Evolutionary conservation across 2,113 vertebrate genomes (phyloP), one percentile per base, ranked within the genome.

Genomic region (Tychaedon coryphoeus): DNA sequence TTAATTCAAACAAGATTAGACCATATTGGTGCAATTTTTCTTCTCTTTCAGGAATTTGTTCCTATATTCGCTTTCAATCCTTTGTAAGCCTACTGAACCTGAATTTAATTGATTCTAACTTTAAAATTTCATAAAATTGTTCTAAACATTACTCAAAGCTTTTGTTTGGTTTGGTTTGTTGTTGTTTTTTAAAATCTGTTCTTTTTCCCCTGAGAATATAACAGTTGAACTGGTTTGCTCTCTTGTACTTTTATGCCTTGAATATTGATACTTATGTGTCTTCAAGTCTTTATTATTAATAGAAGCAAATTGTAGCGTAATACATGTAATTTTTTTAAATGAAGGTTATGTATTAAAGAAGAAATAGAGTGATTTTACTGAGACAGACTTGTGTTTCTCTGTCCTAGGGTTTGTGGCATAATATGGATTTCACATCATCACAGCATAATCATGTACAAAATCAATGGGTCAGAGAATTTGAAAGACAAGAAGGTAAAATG

Each of bases 401-500:
- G 8, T 70, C 53, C 36, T 69, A 93, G 93, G 66, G 74, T 94
- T 75, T 85, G 67, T 76, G 67, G 16, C 36, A 77, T 67, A 95
- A 73, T 77, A 97, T 97, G 92, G 97, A 97, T 81, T 87, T 96
- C 90, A 73, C 71, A 64, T 64, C 85, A 42, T 81, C 89, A 56
- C 45, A 94, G 18, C 40, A 51, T 74, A 85, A 54, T 50, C 31
- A 62, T 64, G 50, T 86, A 73, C 67, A 78, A 76, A 79, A 90
- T 66, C 60, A 57, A 29, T 45, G 43, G 50, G 54, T 86, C n/a
- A 76, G 36, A 93, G 88, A 97, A 34, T 8, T 67, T 70, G 81
- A 91, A 86, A 72, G 42, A 84, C 62, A 89, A 85, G 93, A 94
- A 95, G 98, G 98, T 98, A 98, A 97, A 93, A 86, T 6, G 8